phyloP scores from a whole-genome alignment of 2,888 invertebrate species.

The Melinopterus prodromus region DNA sequence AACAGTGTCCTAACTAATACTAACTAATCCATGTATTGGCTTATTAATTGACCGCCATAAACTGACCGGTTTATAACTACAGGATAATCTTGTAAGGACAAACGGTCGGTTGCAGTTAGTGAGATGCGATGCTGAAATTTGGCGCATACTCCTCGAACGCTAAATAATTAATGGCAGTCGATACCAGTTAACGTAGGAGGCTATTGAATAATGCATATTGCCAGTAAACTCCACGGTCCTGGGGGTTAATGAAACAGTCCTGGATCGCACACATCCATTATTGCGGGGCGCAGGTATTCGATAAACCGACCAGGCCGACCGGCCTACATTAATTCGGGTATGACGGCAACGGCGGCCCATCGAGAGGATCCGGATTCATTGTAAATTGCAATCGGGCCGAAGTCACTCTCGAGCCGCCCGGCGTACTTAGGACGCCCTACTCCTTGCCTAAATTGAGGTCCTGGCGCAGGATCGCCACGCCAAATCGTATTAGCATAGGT shows the following conservation, averaged over 20 bases:
- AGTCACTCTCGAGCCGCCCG: neutral
- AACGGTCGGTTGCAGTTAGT: neutral
- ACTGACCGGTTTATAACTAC: neutral
- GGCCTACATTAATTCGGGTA: slow-evolving; percentile 47
- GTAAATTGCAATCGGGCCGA: slow-evolving; percentile 34
- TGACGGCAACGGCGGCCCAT: slow-evolving; percentile 45
- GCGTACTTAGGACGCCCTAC: neutral
- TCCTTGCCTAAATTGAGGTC: neutral
- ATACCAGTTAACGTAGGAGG: slow-evolving; percentile 42
- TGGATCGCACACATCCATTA: slow-evolving; percentile 46
- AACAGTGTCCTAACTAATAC: neutral
- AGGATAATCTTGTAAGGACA: neutral
- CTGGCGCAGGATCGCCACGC: neutral
- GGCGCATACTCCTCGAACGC: slow-evolving; percentile 35
- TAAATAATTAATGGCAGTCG: slow-evolving; percentile 46
- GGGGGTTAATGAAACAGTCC: slow-evolving; percentile 48
- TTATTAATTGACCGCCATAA: neutral
- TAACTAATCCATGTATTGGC: neutral
- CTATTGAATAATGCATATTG: slow-evolving; percentile 47
- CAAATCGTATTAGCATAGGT: too few species aligned
- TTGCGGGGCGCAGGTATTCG: slow-evolving; percentile 44
- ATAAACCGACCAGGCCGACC: slow-evolving; percentile 40
- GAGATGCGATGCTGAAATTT: slow-evolving; percentile 27
- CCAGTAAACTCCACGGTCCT: slow-evolving; percentile 43
- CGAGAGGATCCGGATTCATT: slow-evolving; percentile 46